Evolutionary conservation across 1,140 invertebrate genomes (phyloP).

Genomic region (Penaeus vannamei): DNA sequence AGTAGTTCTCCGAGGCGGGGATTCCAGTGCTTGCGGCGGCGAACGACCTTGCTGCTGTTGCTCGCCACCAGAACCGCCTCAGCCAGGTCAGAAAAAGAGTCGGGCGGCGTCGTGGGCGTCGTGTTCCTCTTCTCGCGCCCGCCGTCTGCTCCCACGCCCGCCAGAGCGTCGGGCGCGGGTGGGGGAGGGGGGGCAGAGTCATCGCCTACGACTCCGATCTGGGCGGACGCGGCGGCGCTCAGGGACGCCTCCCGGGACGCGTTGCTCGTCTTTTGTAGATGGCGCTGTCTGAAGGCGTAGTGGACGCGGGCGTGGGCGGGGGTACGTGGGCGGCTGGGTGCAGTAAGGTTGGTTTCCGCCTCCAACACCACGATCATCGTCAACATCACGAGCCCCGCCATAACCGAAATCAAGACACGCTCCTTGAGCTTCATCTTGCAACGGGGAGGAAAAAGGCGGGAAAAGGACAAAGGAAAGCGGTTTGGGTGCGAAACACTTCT

Average conservation of each 20-base stretch:
- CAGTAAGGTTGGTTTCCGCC: neutral
- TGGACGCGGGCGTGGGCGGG: conserved; percentile 10
- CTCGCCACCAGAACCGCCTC: neutral
- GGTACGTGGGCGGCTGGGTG: neutral
- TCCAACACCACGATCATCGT: conserved; percentile 31
- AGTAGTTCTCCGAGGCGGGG: conserved; percentile 35
- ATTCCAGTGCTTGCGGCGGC: conserved; percentile 13
- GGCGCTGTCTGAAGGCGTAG: conserved; percentile 42
- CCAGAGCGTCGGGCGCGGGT: neutral
- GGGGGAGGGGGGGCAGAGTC: conserved; percentile 7
- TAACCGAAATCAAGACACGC: neutral
- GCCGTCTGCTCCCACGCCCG: too few species aligned
- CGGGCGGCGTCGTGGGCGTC: neutral
- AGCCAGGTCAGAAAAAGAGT: conserved; percentile 32
- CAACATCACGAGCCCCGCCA: conserved; percentile 26
- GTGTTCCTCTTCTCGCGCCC: too few species aligned
- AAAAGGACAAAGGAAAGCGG: too few species aligned
- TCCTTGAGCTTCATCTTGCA: conserved; percentile 42
- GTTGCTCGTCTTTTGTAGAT: conserved; percentile 32
- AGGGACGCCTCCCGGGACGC: conserved; percentile 35
- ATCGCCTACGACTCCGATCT: conserved; percentile 19
- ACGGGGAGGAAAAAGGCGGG: too few species aligned
- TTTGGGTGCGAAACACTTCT: too few species aligned
- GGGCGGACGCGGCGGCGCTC: conserved; percentile 10
- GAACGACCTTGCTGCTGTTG: neutral